A percentile compares a stretch with the other conserved stretches of the same genome.
These are phyloP conservation scores for Petroica traversi DNA, from an alignment of 2,113 vertebrate species.

Conservation along the genomic window DNA sequence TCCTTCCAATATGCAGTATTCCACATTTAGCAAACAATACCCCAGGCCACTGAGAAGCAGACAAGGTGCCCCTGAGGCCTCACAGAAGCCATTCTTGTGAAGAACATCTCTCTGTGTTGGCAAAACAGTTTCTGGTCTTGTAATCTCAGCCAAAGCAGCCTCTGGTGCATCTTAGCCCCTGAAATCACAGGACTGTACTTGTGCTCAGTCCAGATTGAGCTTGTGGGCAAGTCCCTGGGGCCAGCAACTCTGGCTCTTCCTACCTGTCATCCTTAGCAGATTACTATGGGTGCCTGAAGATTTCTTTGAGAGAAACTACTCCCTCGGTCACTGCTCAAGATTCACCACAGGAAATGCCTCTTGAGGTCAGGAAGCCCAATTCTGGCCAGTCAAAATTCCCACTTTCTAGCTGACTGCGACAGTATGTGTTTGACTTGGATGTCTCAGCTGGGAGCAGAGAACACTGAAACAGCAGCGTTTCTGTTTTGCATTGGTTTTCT, in stretches of 20 bases:
- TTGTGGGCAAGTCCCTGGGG: rapidly evolving
- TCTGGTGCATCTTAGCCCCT: rapidly evolving
- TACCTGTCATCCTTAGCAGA: background rate
- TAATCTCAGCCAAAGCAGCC: background rate
- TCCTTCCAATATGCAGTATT: background rate
- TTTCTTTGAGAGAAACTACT: background rate
- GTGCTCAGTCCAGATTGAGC: background rate
- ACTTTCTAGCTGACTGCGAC: background rate
- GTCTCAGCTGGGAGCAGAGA: background rate
- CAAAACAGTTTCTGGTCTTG: background rate
- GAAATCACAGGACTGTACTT: background rate
- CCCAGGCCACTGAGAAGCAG: background rate
- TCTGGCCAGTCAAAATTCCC: background rate
- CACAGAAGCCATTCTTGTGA: background rate
- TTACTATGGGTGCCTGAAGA: rapidly evolving
- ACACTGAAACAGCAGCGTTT: background rate
- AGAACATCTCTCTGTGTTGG: background rate
- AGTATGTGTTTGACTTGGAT: background rate
- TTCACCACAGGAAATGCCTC: background rate
- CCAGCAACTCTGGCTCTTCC: rapidly evolving
- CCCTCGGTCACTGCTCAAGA: background rate
- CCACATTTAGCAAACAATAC: background rate
- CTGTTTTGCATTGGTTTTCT: background rate
- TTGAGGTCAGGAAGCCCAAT: background rate
- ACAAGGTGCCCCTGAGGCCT: background rate